Conservation (phyloP, 2,888 invertebrate species). For the Lasius platythorax region DNA sequence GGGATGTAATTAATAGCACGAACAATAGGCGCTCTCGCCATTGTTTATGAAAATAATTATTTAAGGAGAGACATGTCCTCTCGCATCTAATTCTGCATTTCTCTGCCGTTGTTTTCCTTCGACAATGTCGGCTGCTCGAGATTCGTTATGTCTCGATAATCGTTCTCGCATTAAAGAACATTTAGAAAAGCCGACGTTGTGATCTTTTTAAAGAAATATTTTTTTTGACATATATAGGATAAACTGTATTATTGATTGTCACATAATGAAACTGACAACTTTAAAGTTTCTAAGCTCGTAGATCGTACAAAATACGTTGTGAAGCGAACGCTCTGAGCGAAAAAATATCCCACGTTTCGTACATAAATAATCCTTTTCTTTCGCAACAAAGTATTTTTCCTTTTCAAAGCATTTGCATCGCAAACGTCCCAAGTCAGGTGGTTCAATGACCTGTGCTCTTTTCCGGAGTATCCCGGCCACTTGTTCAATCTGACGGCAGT, state of each 20-base stretch:
- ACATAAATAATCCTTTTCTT: slow-evolving; percentile 1
- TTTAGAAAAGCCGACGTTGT: neutral
- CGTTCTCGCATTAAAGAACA: neutral
- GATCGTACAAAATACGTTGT: neutral
- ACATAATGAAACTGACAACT: neutral
- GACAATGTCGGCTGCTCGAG: neutral
- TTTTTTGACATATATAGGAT: neutral
- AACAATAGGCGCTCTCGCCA: slow-evolving; percentile 23
- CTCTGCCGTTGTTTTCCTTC: neutral
- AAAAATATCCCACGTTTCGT: slow-evolving; percentile 11
- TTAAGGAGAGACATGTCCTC: neutral
- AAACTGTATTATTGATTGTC: neutral
- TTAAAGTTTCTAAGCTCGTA: neutral
- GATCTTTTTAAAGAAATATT: neutral
- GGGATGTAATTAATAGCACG: slow-evolving; percentile 36
- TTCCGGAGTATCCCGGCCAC: slow-evolving; percentile 26
- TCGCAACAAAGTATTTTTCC: neutral
- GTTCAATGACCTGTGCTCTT: slow-evolving; percentile 20
- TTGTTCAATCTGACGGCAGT: slow-evolving; percentile 50
- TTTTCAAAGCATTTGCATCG: slow-evolving; percentile 21
- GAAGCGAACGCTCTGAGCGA: neutral
- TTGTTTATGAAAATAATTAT: slow-evolving; percentile 26
- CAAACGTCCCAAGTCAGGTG: slow-evolving; percentile 7
- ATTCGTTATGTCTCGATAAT: slow-evolving; percentile 8
- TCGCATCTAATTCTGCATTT: neutral